Evolutionary conservation across 2,888 invertebrate species (phyloP).

Genomic region (Drosophila fungiperda): DNA sequence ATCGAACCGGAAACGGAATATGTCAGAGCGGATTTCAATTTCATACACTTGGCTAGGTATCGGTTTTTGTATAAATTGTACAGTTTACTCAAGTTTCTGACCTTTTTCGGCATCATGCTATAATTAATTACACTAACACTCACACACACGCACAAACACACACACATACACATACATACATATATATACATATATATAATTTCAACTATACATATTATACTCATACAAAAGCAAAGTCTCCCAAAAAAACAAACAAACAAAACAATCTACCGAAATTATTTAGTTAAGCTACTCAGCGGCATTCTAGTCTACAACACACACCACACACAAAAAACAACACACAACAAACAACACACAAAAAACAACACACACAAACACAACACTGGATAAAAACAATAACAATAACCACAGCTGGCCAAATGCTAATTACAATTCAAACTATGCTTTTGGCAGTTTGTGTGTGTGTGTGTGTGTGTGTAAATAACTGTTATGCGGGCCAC

Average conservation of each 20-base stretch:
- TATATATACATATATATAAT: constrained; percentile 4
- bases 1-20: constrained; percentile 85
- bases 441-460: constrained; percentile 1
- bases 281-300: constrained; percentile 50
- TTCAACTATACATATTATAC: constrained; percentile 7
- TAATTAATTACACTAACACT: constrained; percentile 60
- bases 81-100: constrained; percentile 85
- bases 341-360: constrained; percentile 20
- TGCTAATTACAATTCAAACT: constrained; percentile 62
- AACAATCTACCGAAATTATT: constrained; percentile 22
- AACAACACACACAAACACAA: constrained; percentile 21
- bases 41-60: constrained; percentile 84
- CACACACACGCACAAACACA: constrained; percentile 13
- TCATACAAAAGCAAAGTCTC: constrained; percentile 39
- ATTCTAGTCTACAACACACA: constrained; percentile 51
- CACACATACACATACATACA: not conserved
- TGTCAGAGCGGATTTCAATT: constrained; percentile 84
- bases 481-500: constrained; percentile 35
- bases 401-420: constrained; percentile 45
- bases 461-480: constrained; percentile 20
- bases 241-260: constrained; percentile 3
- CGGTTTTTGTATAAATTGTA: constrained; percentile 85
- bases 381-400: constrained; percentile 6
- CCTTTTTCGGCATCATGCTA: constrained; percentile 84
- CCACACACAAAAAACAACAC: constrained; percentile 23